Base-by-base conservation (phyloP, 2,888 invertebrate genomes). In the Mimas tiliae region DNA sequence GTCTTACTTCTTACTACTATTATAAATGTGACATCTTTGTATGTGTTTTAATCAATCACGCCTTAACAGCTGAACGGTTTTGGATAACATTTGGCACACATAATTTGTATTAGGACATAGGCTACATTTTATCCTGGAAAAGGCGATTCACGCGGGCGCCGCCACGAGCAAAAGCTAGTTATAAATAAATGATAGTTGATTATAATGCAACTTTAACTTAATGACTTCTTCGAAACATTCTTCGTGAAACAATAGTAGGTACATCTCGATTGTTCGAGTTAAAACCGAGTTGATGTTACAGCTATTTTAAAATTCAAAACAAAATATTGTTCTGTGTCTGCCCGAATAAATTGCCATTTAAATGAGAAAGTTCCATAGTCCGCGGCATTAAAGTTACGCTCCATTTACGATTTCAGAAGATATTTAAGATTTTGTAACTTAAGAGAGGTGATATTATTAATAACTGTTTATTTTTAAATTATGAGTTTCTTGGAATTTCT, bases 221-320 rank as follows among this genome's bases (percentile, higher is more conserved):
- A 21, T 9, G 19, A 42, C 19, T 58, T 11, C 34, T 16, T 38
- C 33, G n/a, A n/a, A 53, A 33, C 53, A 53, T 53, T 53, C 53
- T 42, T 19, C 38, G 16, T 11, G 19, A 19, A 11, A 58, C 42
- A 42, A 42, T 19, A 6, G 19, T 58, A 3, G 27, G 27, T 27
- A 58, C 38, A n/a, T 16, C 6, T 11, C 8, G 50, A 42, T 55
- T 65, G 64, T 73, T 70, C 70, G 68, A 68, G 62, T 69, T 67
- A 62, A 67, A 70, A 58, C 47, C 53, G 19, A 48, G 33, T 48
- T 65, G 48, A 48, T 58, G 48, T 58, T 55, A 47, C 47, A 47
- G 52, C 53, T 65, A 65, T 58, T 58, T 66, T 66, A 66, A 66
- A 66, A 63, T 66, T 66, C 66, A 66, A 62, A 66, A 66, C 63